Evolutionary conservation across 2,113 vertebrate genomes (phyloP).

Genomic region (Sisor rabdophorus): DNA sequence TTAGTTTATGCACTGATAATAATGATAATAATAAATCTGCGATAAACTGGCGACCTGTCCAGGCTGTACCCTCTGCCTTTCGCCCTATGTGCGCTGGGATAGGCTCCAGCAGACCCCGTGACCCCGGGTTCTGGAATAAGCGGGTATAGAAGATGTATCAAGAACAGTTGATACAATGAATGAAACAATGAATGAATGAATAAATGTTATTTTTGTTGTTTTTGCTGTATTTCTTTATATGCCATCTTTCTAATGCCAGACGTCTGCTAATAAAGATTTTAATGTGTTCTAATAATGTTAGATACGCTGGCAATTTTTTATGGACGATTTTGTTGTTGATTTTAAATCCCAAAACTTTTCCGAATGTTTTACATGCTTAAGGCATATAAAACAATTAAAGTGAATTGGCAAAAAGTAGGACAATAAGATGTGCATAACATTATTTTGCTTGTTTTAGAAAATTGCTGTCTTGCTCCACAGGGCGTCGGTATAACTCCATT

Average conservation of each 20-base stretch:
- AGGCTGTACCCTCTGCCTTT: too few relatives aligned
- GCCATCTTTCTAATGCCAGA: too few relatives aligned
- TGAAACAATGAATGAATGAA: too few relatives aligned
- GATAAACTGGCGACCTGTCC: too few relatives aligned
- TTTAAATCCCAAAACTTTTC: not conserved
- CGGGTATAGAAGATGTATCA: too few relatives aligned
- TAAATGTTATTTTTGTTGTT: not conserved
- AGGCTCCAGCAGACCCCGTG: too few relatives aligned
- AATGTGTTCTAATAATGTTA: not conserved
- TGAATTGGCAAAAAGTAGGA: too few relatives aligned
- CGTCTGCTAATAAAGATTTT: too few relatives aligned
- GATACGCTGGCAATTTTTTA: not conserved
- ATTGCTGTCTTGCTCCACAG: conserved; percentile 7
- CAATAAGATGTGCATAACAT: too few relatives aligned
- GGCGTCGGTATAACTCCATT: conserved; percentile 42
- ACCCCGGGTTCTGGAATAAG: too few relatives aligned
- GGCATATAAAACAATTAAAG: not conserved
- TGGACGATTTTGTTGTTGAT: not conserved
- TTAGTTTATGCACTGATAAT: not conserved
- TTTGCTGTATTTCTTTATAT: not conserved
- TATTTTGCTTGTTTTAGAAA: not conserved
- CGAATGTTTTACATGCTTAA: not conserved
- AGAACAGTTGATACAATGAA: too few relatives aligned
- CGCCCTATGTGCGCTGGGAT: too few relatives aligned
- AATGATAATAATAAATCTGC: not conserved